Conservation (phyloP, 2,113 vertebrate species). For the Lethenteron camtschaticum region DNA sequence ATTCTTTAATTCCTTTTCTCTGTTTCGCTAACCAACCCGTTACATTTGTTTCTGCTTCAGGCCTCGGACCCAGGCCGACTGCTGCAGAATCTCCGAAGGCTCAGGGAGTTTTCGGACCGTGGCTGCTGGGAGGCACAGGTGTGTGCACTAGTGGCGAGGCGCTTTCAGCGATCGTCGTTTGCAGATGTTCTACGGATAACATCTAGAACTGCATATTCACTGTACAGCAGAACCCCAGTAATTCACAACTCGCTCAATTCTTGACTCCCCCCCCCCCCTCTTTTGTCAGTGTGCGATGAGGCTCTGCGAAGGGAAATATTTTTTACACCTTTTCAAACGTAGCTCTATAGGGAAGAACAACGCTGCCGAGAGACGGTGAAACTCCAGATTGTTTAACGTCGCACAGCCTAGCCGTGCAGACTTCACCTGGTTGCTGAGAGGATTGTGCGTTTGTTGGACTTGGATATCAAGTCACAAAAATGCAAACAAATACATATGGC, state of each 20-base stretch:
- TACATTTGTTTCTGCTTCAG: conserved; percentile 18
- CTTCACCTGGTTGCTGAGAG: too few relatives aligned
- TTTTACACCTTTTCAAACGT: too few relatives aligned
- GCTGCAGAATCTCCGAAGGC: conserved; percentile 62
- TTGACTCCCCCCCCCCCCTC: not conserved
- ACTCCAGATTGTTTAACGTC: too few relatives aligned
- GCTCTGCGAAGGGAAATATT: too few relatives aligned
- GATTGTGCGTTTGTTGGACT: too few relatives aligned
- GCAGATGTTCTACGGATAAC: not conserved
- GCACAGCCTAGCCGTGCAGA: too few relatives aligned
- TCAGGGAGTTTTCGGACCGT: conserved; percentile 65
- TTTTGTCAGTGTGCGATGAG: conserved; percentile 4
- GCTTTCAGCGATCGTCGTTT: not conserved
- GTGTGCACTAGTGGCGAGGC: not conserved
- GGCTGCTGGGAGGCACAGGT: conserved; percentile 97
- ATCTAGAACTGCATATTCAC: not conserved
- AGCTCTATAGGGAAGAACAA: too few relatives aligned
- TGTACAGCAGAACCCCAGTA: not conserved
- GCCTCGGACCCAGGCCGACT: conserved; percentile 59
- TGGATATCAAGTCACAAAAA: too few relatives aligned
- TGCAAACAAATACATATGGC: too few relatives aligned
- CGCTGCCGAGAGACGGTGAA: too few relatives aligned
- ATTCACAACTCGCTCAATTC: not conserved
- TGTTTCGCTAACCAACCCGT: not conserved
- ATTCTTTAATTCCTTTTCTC: not conserved